These are phyloP conservation scores for Encarsia formosa DNA, from an alignment of 2,888 invertebrate species.

Conservation along the genomic window DNA sequence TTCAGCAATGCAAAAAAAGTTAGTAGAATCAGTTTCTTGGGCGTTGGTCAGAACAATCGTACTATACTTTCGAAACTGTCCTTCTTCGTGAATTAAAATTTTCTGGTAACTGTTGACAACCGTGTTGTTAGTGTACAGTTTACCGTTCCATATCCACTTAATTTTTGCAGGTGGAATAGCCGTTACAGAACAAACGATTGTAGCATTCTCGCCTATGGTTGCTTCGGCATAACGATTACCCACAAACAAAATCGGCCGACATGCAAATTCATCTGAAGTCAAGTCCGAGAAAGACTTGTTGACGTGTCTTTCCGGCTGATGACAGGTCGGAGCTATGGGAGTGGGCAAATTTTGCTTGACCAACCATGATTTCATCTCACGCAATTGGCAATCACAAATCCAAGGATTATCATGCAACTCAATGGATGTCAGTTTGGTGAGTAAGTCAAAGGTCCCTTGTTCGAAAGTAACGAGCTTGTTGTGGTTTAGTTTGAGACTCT, in stretches of 20 bases:
- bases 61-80: conserved; percentile 72
- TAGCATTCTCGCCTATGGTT: conserved; percentile 78
- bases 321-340: conserved; percentile 74
- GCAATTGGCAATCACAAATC: conserved; percentile 81
- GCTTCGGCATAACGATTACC: conserved; percentile 74
- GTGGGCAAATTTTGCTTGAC: conserved; percentile 71
- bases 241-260: conserved; percentile 75
- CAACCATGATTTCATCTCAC: conserved; percentile 79
- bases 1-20: conserved; percentile 86
- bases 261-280: conserved; percentile 78
- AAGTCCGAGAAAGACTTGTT: conserved; percentile 73
- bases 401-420: conserved; percentile 85
- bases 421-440: conserved; percentile 72
- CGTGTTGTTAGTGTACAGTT: conserved; percentile 71
- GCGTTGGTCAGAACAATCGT: conserved; percentile 75
- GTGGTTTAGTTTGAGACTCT: conserved; percentile 75
- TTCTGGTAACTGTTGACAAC: conserved; percentile 75
- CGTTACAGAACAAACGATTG: conserved; percentile 75
- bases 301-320: conserved; percentile 65
- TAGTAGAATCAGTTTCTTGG: conserved; percentile 76
- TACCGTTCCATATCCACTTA: conserved; percentile 85
- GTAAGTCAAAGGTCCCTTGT: conserved; percentile 68
- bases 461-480: conserved; percentile 73
- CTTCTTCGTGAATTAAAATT: conserved; percentile 72
- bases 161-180: conserved; percentile 77